Percentiles rank a stretch among this genome's conserved stretches.
These are phyloP conservation scores for Mustelus asterias DNA, from an alignment of 2,113 vertebrate genomes.

Conservation along the genomic window DNA sequence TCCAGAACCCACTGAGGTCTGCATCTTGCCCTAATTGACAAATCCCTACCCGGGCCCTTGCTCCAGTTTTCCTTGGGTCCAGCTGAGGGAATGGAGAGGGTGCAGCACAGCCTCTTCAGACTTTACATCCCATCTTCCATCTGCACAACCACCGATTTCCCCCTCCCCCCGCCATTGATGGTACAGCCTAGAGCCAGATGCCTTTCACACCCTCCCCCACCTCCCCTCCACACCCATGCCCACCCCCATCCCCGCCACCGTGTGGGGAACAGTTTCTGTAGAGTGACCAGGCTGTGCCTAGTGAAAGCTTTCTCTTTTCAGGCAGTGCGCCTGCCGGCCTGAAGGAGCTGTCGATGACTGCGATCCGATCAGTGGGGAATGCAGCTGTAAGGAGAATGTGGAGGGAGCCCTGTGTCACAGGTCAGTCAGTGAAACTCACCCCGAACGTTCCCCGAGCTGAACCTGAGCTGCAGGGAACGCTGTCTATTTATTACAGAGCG, in stretches of 20 bases:
- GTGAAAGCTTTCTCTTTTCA: constrained; percentile 43
- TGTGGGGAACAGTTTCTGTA: not conserved
- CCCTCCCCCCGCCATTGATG: not conserved
- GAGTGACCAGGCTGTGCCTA: not conserved
- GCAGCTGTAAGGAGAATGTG: constrained; percentile 72
- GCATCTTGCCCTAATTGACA: not conserved
- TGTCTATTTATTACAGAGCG: not conserved
- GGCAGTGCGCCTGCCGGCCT: constrained; percentile 68
- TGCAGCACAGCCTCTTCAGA: not conserved
- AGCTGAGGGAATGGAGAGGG: not conserved
- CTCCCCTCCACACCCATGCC: too few relatives aligned
- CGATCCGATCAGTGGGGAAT: constrained; percentile 67
- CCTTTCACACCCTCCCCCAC: not conserved
- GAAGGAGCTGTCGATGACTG: constrained; percentile 68
- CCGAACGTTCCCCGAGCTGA: not conserved
- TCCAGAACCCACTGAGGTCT: not conserved
- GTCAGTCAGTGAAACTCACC: constrained; percentile 48
- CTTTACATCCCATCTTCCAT: not conserved
- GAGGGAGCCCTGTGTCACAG: constrained; percentile 78
- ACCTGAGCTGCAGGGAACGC: too few relatives aligned
- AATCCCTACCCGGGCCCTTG: not conserved
- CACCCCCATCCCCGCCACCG: not conserved
- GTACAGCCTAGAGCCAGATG: not conserved
- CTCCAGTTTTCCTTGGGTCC: not conserved
- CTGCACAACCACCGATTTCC: not conserved